Evolutionary conservation across 2,113 vertebrate genomes (phyloP).

Genomic region (Alligator mississippiensis): DNA sequence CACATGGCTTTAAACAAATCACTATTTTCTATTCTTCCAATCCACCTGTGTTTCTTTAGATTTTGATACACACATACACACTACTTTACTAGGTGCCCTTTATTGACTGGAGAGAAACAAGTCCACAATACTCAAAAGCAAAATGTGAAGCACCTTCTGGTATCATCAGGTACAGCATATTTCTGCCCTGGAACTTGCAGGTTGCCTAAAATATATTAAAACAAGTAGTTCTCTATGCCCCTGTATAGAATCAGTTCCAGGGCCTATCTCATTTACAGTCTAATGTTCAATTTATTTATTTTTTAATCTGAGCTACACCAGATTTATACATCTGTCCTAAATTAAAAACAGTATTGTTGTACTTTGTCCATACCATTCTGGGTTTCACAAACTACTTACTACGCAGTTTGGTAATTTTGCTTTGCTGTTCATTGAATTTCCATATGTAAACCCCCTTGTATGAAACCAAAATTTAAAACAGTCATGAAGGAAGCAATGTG

Average conservation of each 20-base stretch:
- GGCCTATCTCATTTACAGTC: not conserved
- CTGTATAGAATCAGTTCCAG: not conserved
- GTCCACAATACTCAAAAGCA: not conserved
- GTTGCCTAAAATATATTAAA: not conserved
- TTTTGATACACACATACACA: not conserved
- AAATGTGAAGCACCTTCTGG: not conserved
- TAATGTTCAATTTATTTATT: not conserved
- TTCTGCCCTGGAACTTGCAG: not conserved
- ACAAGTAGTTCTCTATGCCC: not conserved
- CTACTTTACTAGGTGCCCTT: not conserved
- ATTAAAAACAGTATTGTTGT: not conserved
- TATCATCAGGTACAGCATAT: not conserved
- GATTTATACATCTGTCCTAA: not conserved
- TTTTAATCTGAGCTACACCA: not conserved
- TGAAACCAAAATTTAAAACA: slow-evolving; percentile 74
- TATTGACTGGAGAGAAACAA: not conserved
- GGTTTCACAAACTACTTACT: slow-evolving; percentile 71
- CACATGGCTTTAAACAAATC: not conserved
- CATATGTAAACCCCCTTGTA: slow-evolving; percentile 66
- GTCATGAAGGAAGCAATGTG: slow-evolving; percentile 75
- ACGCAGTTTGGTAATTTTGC: slow-evolving; percentile 9
- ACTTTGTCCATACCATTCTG: not conserved
- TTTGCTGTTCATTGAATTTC: slow-evolving; percentile 64
- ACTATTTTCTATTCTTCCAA: not conserved
- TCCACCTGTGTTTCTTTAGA: not conserved